Evolutionary conservation across 1,140 invertebrate genomes (phyloP).

Genomic region (Drosophila azteca): DNA sequence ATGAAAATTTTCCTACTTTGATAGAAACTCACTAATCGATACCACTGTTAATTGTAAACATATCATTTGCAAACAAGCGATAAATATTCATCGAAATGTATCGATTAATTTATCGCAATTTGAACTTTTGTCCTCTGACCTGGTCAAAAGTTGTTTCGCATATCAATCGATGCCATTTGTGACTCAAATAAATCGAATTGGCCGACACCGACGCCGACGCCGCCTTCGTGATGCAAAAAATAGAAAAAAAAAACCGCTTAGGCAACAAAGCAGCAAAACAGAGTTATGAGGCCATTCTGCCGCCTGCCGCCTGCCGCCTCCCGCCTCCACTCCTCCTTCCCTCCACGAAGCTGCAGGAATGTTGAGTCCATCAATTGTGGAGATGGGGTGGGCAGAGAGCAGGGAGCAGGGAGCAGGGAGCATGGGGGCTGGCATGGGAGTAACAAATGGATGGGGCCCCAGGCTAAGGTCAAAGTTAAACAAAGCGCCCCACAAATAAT

Average conservation of each 20-base stretch:
- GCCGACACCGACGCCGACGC: neutral
- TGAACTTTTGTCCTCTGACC: neutral
- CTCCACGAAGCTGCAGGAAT: slow-evolving; percentile 57
- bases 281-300: slow-evolving; percentile 51
- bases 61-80: too few species aligned
- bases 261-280: slow-evolving; percentile 40
- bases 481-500: slow-evolving; percentile 79
- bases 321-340: neutral
- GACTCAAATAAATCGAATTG: slow-evolving; percentile 54
- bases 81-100: too few species aligned
- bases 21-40: too few species aligned
- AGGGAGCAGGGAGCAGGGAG: neutral
- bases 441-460: slow-evolving; percentile 70
- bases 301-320: neutral
- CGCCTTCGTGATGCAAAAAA: slow-evolving; percentile 51
- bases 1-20: too few species aligned
- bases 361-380: slow-evolving; percentile 60
- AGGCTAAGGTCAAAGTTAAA: slow-evolving; percentile 80
- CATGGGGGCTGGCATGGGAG: slow-evolving; percentile 10
- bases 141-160: slow-evolving; percentile 2
- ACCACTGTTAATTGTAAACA: too few species aligned
- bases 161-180: slow-evolving; percentile 44
- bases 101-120: too few species aligned
- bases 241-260: slow-evolving; percentile 16
- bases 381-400: slow-evolving; percentile 13